A percentile compares a stretch with the other conserved stretches of the same genome.
These are phyloP conservation scores for Cryptus armator DNA, from an alignment of 2,888 invertebrate genomes.

Conservation along the genomic window DNA sequence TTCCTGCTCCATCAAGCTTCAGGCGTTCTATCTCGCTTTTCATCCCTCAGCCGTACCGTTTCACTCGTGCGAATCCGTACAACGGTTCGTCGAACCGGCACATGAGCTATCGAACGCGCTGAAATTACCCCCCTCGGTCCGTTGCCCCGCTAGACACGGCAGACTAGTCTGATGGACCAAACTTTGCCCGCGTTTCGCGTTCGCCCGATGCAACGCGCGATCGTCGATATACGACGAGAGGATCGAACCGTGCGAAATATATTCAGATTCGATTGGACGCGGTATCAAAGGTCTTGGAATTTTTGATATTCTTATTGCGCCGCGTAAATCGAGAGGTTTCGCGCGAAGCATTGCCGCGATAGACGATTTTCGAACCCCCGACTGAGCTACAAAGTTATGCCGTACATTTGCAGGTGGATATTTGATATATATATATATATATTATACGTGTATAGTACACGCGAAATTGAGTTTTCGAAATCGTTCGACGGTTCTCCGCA, in stretches of 20 bases:
- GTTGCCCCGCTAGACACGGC: constrained; percentile 27
- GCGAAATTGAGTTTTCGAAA: constrained; percentile 52
- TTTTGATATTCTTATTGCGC: constrained; percentile 46
- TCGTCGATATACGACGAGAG: constrained; percentile 2
- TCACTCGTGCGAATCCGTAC: constrained; percentile 28
- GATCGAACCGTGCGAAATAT: constrained; percentile 49
- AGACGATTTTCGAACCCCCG: not conserved
- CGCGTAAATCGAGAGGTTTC: constrained; percentile 28
- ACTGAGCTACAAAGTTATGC: constrained; percentile 41
- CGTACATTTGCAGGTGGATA: constrained; percentile 32
- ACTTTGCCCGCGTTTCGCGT: not conserved
- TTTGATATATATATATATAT: not conserved
- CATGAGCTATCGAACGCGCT: constrained; percentile 53
- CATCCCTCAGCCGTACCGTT: constrained; percentile 12
- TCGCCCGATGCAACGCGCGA: constrained; percentile 1
- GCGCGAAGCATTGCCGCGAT: constrained; percentile 5
- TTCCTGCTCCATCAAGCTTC: constrained; percentile 22
- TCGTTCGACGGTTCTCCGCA: constrained; percentile 14
- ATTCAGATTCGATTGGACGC: constrained; percentile 59
- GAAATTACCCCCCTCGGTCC: constrained; percentile 38
- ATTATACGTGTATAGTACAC: not conserved
- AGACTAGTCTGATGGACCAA: constrained; percentile 2
- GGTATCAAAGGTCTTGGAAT: constrained; percentile 56
- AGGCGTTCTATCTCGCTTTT: constrained; percentile 5
- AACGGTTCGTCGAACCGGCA: constrained; percentile 53